Base-by-base conservation (phyloP, 1,140 invertebrate genomes). In the Tetragnatha versicolor region DNA sequence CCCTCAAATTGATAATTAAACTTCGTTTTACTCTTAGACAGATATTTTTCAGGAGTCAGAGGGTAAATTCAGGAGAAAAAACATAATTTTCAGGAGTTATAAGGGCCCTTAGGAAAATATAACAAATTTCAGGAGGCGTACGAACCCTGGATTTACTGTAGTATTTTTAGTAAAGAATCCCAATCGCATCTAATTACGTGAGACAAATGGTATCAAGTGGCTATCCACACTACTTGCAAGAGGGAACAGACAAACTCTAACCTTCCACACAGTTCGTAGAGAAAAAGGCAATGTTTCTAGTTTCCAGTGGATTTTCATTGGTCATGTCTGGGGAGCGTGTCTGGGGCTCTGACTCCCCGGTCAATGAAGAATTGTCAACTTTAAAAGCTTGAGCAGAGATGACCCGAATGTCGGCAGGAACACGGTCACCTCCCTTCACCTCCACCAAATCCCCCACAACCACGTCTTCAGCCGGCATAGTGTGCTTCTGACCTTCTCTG, bases 231-330 rank as follows among this genome's bases (percentile, higher is more conserved):
- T n/a, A n/a, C n/a, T n/a, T n/a, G 7, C 3, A 17, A 47, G 12
- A 7, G 1, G 17, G 45, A 10, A 33, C 4, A 31, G 37, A 53
- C 31, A 1, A 45, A 22, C 25, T 27, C 22, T 29, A 97, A 85
- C 92, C 96, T 89, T 98, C 96, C 53, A 98, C 95, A 83, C 95
- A 96, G 86, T 97, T 97, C 33, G 96, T 98, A 47, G 96, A 98
- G 89, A 98, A 98, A 89, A 98, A 98, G 58, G 94, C 96, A 82
- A 98, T 87, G 86, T 98, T 98, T 86, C 95, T 96, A 29, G 96
- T 98, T 89, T 98, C 96, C 82, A 98, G 87, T 1, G 96, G 96
- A 87, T 98, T 98, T 82, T 98, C 95, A 86, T 97, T 91, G 70
- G 96, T 98, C 85, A 93, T 97, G 81, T 98, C 94, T 22, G 93